Evolutionary conservation across 1,140 invertebrate genomes (phyloP), one percentile per base, ranked within the genome.

Genomic region (Thaumatotibia leucotreta): DNA sequence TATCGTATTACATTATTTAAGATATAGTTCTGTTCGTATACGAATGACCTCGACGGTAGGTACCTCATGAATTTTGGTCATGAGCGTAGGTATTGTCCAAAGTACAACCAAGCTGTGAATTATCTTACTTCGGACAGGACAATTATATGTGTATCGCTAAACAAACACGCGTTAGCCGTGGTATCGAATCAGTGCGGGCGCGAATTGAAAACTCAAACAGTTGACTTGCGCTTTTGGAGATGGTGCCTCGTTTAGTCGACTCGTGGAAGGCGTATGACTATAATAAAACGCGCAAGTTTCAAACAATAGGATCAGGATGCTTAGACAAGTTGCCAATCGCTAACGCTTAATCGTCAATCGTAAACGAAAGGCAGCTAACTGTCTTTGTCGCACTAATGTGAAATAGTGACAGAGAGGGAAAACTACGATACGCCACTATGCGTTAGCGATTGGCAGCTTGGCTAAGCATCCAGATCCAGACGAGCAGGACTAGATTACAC

Each of bases 81-180:
- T n/a, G n/a, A n/a, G n/a, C n/a, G 5, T n/a, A 11, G 11, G 35
- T 45, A 45, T 17, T 20, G 39, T 45, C 23, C 24, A 23, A 58
- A 58, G 52, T 58, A 58, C 52, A 58, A 17, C n/a, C n/a, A n/a
- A 58, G n/a, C 24, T 58, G 52, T 58, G 52, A 58, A 58, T 58
- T 58, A 58, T 58, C 52, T 14, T 27, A 58, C 52, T 77, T 73
- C 52, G 66, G 65, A 63, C 63, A 58, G 63, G 72, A 79, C 82
- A 85, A 82, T 85, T 84, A 85, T 76, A 84, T 75, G 70, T 79
- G 67, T 78, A 76, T 79, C 81, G 81, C 83, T 84, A 84, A 86
- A 82, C 74, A 86, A 85, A 88, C 74, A 84, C 63, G 72, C 74
- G 77, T 86, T 83, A 82, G 74, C 73, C 70, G 62, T 76, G 80